phyloP scores from a whole-genome alignment of 64 coral and sea anemone genomes.

The Actinia equina region DNA sequence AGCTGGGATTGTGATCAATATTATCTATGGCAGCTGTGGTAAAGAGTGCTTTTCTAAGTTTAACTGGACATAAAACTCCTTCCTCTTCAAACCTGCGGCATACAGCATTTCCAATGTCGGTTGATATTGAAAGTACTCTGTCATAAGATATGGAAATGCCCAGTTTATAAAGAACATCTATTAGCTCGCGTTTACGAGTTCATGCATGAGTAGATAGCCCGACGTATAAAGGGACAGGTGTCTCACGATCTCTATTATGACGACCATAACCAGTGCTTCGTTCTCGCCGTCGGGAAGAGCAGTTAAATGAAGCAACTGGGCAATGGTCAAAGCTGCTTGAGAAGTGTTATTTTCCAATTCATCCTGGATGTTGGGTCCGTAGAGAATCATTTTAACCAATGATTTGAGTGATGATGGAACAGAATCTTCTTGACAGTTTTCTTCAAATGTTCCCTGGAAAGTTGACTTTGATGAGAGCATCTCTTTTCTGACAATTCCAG shows the following conservation, averaged over 20 bases:
- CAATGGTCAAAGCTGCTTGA: conserved; percentile 30
- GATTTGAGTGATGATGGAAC: conserved; percentile 19
- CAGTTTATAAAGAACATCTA: conserved; percentile 10
- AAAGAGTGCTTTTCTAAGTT: not conserved
- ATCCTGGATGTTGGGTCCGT: conserved; percentile 29
- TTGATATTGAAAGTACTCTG: not conserved
- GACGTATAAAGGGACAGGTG: conserved; percentile 51
- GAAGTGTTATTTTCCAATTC: not conserved
- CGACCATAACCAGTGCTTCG: not conserved
- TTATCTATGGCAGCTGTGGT: conserved; percentile 30
- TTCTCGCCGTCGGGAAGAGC: not conserved
- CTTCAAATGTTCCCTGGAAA: conserved; percentile 27
- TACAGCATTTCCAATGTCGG: not conserved
- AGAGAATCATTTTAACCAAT: conserved; percentile 44
- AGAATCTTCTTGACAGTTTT: conserved; percentile 27
- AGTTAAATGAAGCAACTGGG: conserved; percentile 42
- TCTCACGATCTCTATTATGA: not conserved
- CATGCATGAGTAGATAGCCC: conserved; percentile 50
- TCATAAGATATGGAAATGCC: conserved; percentile 31
- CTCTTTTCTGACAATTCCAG: conserved; percentile 19
- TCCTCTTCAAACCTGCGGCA: not conserved
- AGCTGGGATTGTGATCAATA: conserved; percentile 37
- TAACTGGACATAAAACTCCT: not conserved
- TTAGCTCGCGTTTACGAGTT: conserved; percentile 46
- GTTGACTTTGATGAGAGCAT: conserved; percentile 16